These are phyloP conservation scores for Schizothorax lantsangensis DNA, from an alignment of 2,797 vertebrate species.

Conservation along the genomic window DNA sequence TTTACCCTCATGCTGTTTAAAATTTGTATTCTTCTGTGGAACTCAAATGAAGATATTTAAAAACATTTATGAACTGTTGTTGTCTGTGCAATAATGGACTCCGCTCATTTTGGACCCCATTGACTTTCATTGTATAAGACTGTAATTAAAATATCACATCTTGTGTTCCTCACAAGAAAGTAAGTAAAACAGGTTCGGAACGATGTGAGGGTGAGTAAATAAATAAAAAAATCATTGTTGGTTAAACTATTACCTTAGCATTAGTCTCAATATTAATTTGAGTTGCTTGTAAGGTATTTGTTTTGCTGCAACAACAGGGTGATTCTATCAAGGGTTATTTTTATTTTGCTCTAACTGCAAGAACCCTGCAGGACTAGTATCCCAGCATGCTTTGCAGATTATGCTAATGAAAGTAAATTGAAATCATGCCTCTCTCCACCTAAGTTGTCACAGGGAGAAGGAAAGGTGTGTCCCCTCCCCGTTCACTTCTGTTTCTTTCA, in stretches of 20 bases:
- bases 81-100: not conserved
- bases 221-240: not conserved
- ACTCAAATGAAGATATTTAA: not conserved
- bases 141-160: not conserved
- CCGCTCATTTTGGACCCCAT: not conserved
- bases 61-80: not conserved
- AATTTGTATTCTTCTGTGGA: not conserved
- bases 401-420: slow-evolving; percentile 27
- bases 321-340: not conserved
- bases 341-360: slow-evolving; percentile 21
- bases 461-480: slow-evolving; percentile 5
- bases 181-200: not conserved
- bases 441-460: slow-evolving; percentile 23
- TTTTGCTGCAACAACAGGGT: not conserved
- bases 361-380: not conserved
- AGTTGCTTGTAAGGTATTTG: not conserved
- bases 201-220: not conserved
- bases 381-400: slow-evolving; percentile 23
- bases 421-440: slow-evolving; percentile 39
- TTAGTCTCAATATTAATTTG: not conserved
- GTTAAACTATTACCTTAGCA: not conserved
- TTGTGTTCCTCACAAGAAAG: not conserved
- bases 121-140: not conserved
- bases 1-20: not conserved
- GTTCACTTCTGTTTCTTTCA: slow-evolving; percentile 25